Evolutionary conservation across 2,888 invertebrate species (phyloP), one percentile per base, ranked within the genome.

Genomic region (Pterostichus niger): DNA sequence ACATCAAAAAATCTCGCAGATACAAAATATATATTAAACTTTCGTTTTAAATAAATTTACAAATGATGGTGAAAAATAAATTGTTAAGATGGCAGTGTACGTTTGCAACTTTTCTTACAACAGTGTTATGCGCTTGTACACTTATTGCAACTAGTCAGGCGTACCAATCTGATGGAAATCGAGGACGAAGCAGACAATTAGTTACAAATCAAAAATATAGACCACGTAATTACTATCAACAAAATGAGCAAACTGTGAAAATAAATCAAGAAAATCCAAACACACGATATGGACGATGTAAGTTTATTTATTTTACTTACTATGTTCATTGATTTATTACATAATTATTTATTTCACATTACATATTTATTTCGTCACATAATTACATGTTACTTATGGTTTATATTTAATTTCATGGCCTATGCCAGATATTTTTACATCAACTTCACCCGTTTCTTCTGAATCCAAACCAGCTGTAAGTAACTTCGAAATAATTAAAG

Each of bases 161-260:
- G 33, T 83, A 83, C 54, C 83, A 83, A 77, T 31, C 11, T 11
- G 77, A 77, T 52, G 24, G 13, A n/a, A 11, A 2, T 24, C 56
- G 77, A 5, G 77, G 83, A 24, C 76, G 83, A 9, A 77, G 64
- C 33, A 33, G 82, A 73, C 82, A 82, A 82, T 71, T 81, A 24
- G 71, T 71, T 52, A 33, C 54, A 54, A 71, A 49, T 24, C 81
- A 71, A 81, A 56, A 52, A 15, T 24, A 75, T 6, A 75, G 56
- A 54, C 3, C 13, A 9, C 24, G 73, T 24, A 81, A 73, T 33
- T 24, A 73, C 31, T 33, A 24, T 61, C 64, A 31, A 40, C 71
- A 64, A 33, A 64, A 46, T 64, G 64, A 13, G 31, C 44, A 64
- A 68, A 56, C 11, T 77, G 49, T 52, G 52, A 75, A 77, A 6